Evolutionary conservation across 30 jellyfish, hydroid and myxozoan genomes (phyloP).

Genomic region (Pelagia noctiluca): DNA sequence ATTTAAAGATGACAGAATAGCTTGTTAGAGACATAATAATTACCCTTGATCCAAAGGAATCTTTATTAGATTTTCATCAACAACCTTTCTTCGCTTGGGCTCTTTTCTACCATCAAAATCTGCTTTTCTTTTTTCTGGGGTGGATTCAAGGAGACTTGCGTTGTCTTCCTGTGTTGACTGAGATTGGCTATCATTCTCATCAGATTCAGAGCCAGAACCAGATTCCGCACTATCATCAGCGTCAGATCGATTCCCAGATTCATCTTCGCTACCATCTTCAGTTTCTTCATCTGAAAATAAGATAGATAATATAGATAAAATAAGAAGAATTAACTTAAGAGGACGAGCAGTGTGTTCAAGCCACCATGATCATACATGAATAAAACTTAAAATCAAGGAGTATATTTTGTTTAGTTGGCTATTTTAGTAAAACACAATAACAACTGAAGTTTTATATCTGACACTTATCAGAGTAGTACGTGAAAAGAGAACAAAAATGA

Average conservation of each 20-base stretch:
- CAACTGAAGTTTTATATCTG: too few relatives aligned
- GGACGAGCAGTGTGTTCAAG: too few relatives aligned
- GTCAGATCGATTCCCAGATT: constrained; percentile 60
- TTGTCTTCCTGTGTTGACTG: constrained; percentile 67
- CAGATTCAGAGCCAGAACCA: constrained; percentile 57
- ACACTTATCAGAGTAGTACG: too few relatives aligned
- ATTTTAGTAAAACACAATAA: too few relatives aligned
- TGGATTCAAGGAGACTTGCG: constrained; percentile 37
- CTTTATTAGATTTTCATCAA: constrained; percentile 77
- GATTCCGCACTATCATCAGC: constrained; percentile 49
- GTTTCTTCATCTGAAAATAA: constrained; percentile 42
- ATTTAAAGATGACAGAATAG: too few relatives aligned
- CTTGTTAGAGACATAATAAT: too few relatives aligned
- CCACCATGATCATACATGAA: too few relatives aligned
- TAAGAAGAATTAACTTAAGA: too few relatives aligned
- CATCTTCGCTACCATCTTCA: constrained; percentile 55
- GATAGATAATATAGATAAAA: neutral
- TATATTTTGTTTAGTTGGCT: too few relatives aligned
- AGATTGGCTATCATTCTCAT: constrained; percentile 53
- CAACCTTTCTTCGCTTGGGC: constrained; percentile 78
- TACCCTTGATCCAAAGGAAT: constrained; percentile 91
- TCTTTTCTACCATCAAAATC: constrained; percentile 19
- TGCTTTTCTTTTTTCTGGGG: constrained; percentile 64
- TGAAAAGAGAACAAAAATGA: too few relatives aligned
- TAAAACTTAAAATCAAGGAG: too few relatives aligned